Evolutionary conservation across 1,140 invertebrate species (phyloP), one percentile per base, ranked within the genome.

Genomic region (Drosophila guanche): DNA sequence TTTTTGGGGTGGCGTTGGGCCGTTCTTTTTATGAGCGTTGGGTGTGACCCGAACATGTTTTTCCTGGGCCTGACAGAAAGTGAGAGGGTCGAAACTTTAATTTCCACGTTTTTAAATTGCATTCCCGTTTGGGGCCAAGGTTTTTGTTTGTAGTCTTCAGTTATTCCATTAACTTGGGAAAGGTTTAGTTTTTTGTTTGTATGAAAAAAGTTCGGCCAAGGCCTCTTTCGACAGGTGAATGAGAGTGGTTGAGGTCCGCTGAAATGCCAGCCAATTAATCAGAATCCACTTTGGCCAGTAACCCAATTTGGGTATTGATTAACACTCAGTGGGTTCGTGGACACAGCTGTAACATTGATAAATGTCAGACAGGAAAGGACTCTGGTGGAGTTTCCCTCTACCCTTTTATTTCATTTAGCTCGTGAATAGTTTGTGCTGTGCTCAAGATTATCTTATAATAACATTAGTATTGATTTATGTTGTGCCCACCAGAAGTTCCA

Each of bases 51-150:
- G 55, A 56, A 76, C 68, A 69, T 76, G 55, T 69, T 76, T 76
- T 59, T 47, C 56, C 61, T 60, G 42, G 51, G 52, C 60, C 68
- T 74, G 29, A 41, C 72, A 59, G 40, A n/a, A 48, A 8, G 8
- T 25, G 5, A 12, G n/a, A 40, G 47, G 48, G 8, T 33, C 53
- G 33, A 66, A 69, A 69, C 66, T 68, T 68, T 56, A 51, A 56
- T 69, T 68, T 56, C 63, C 41, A 60, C 72, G 51, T 76, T 76
- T 37, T 76, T 63, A 75, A 56, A 74, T 74, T 74, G 76, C 76
- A 74, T 56, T 69, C 66, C 62, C 80, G 65, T 80, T 80, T 76
- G 80, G 48, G 71, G 80, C 73, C 76, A 84, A 76, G 80, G 76
- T 20, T 37, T 65, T 46, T 48, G 41, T 22, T 25, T 51, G 16